Evolutionary conservation across 2,888 invertebrate genomes (phyloP).

Genomic region (Protophormia terraenovae): DNA sequence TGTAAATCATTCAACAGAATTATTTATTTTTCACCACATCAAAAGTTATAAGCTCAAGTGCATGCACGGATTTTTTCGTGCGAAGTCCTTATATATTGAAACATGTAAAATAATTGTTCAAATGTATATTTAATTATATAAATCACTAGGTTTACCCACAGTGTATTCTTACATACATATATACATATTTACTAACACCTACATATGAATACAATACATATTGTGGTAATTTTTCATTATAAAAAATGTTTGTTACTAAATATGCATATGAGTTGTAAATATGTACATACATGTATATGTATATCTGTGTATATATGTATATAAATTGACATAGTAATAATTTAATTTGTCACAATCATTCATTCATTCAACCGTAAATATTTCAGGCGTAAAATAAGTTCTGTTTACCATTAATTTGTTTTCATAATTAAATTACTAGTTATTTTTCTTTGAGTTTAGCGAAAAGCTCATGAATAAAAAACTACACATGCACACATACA

Average conservation of each 20-base stretch:
- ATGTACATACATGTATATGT: no score
- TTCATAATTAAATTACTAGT: slow-evolving; percentile 35
- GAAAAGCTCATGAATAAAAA: background rate
- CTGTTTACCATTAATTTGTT: slow-evolving; percentile 33
- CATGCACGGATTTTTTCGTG: no score
- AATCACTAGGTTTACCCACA: background rate
- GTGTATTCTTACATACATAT: background rate
- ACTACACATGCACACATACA: background rate
- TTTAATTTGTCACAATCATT: slow-evolving; percentile 63
- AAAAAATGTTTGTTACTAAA: background rate
- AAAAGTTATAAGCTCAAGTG: no score
- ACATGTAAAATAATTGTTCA: background rate
- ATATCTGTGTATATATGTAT: background rate
- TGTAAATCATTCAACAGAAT: no score
- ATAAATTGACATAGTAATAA: slow-evolving; percentile 44
- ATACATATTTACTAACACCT: no score
- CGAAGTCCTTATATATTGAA: no score
- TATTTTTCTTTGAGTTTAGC: slow-evolving; percentile 22
- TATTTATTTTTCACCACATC: no score
- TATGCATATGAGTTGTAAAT: background rate
- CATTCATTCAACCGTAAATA: slow-evolving; percentile 39
- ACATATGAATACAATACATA: background rate
- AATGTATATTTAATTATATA: background rate
- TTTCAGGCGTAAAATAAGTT: slow-evolving; percentile 39
- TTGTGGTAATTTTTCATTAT: background rate